Evolutionary conservation across 2,113 vertebrate genomes (phyloP).

Genomic region (Catagonus wagneri): DNA sequence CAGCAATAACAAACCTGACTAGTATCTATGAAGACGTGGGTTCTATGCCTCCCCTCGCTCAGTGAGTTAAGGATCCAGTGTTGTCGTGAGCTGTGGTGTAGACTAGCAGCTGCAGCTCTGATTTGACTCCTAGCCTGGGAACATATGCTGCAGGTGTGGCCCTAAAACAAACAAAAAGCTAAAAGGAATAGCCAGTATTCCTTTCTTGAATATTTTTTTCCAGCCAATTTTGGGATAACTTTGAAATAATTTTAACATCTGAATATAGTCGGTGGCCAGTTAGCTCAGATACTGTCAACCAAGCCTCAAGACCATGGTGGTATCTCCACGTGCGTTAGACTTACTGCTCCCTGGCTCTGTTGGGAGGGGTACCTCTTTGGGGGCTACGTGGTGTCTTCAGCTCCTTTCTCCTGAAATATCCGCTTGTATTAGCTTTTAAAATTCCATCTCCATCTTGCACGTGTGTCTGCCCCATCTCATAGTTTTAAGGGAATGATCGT

Average conservation of each 20-base stretch:
- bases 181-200: not conserved
- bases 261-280: not conserved
- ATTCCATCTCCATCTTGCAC: not conserved
- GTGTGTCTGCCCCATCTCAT: not conserved
- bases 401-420: not conserved
- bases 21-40: no score
- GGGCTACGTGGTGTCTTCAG: not conserved
- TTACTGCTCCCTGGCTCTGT: no score
- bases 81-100: no score
- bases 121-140: no score
- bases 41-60: no score
- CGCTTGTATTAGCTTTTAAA: not conserved
- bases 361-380: not conserved
- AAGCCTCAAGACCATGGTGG: not conserved
- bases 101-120: no score
- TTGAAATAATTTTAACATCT: conserved; percentile 6
- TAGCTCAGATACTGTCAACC: not conserved
- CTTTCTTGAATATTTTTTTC: not conserved
- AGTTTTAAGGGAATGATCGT: rapidly evolving
- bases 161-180: no score
- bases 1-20: no score
- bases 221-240: conserved; percentile 11
- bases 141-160: no score
- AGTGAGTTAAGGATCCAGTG: no score
- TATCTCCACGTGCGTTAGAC: not conserved